Conservation (phyloP, 2,113 vertebrate genomes). For the Zonotrichia leucophrys region DNA sequence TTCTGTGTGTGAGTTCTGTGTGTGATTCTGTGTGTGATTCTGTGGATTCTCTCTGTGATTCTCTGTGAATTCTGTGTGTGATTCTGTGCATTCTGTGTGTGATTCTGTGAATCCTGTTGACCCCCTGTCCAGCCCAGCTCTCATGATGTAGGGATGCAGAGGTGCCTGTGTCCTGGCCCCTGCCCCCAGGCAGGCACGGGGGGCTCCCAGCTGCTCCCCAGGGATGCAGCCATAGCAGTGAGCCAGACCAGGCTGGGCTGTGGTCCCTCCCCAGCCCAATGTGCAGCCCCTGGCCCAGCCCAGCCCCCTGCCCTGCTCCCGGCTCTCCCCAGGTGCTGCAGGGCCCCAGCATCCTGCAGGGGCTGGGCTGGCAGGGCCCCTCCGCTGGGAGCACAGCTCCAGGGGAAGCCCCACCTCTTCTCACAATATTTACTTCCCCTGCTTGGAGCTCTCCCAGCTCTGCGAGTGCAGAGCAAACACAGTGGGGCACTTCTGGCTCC, state of each 20-base stretch:
- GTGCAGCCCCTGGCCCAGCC: neutral
- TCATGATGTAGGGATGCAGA: neutral
- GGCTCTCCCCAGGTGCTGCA: neutral
- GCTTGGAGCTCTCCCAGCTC: neutral
- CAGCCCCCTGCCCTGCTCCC: neutral
- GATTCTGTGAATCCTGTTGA: no score
- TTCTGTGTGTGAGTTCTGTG: no score
- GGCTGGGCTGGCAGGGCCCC: neutral
- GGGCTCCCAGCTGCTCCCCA: neutral
- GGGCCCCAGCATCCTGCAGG: constrained; percentile 18
- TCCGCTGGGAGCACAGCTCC: neutral
- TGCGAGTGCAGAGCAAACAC: neutral
- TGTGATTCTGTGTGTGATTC: no score
- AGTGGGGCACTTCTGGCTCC: neutral
- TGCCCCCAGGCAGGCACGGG: neutral
- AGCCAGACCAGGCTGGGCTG: neutral
- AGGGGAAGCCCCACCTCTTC: constrained; percentile 58
- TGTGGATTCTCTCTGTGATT: no score
- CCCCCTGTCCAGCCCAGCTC: rapidly evolving
- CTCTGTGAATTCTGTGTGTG: no score
- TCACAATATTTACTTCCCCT: constrained; percentile 57
- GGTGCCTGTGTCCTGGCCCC: neutral
- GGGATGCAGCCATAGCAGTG: neutral
- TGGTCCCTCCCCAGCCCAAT: rapidly evolving
- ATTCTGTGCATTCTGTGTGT: no score